Evolutionary conservation across 53 echinoderm and acorn worm species (phyloP), one percentile per base, ranked within the genome.

Genomic region (Henricia sp.): DNA sequence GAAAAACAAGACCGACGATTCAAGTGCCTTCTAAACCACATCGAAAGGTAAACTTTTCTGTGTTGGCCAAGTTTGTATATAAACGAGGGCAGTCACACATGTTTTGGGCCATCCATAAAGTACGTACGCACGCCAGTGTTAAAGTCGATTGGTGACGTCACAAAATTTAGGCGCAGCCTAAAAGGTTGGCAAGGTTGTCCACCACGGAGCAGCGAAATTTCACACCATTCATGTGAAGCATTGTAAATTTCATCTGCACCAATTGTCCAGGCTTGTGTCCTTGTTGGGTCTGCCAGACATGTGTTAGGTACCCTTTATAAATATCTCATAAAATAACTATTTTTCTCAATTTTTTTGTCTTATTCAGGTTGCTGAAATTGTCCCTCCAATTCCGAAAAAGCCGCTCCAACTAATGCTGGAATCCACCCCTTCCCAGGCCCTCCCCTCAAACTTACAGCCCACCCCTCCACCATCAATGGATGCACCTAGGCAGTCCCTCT

Each of bases 391-490:
- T 14, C 95, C 97, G 11, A 96, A 96, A 70, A 87, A 84, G 56
- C 94, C 97, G 2, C 83, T 96, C 11, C 88, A 94, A 68, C 68
- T 92, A 53, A 94, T 94, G 94, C 90, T 96, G 0, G 96, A 93
- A 57, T 66, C 90, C 17, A 26, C 68, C 5, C 87, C 77, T 59
- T 26, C 70, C 42, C 19, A 62, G 6, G 88, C 77, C 62, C 63
- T 88, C 36, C 84, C 88, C n/a, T 42, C 75, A 4, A 19, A 38
- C 53, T 27, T 33, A 14, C 77, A 60, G 10, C 80, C 80, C 50
- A 64, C 65, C 64, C 62, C 77, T 77, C 80, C 80, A 17, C 63
- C 23, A 24, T 3, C 80, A 42, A 28, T 80, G 41, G 80, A 62
- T 38, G 16, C 56, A 13, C 10, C 62, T 64, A 43, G 48, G 63